Evolutionary conservation across 2,888 invertebrate species (phyloP).

Genomic region (Punctoribates punctum): DNA sequence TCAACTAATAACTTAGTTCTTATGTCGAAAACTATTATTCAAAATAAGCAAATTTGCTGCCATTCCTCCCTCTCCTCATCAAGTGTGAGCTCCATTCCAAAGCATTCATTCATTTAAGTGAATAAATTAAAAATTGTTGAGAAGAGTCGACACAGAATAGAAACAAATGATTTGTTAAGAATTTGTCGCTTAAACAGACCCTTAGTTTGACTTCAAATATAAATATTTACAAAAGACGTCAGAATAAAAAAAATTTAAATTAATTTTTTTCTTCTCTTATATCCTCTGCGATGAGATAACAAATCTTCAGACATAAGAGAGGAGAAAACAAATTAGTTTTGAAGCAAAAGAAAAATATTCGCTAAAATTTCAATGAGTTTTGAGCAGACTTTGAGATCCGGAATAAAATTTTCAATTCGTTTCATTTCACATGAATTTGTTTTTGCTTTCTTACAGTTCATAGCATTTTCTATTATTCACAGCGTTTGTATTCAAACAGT

Average conservation of each 20-base stretch:
- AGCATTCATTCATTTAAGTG: background rate
- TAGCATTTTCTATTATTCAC: too few relatives aligned
- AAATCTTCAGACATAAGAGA: background rate
- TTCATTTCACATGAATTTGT: too few relatives aligned
- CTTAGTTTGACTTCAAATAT: background rate
- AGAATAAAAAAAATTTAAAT: background rate
- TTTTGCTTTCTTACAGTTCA: too few relatives aligned
- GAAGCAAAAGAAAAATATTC: background rate
- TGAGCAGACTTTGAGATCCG: too few relatives aligned
- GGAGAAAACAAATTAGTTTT: background rate
- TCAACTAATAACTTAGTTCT: too few relatives aligned
- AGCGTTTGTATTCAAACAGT: background rate
- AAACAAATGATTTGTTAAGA: background rate
- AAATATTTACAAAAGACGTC: conserved; percentile 6
- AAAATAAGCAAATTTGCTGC: background rate
- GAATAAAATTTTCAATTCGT: too few relatives aligned
- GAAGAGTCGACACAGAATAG: background rate
- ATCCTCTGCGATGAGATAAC: background rate
- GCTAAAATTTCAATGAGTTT: too few relatives aligned
- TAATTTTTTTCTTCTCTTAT: background rate
- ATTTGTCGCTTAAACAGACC: background rate
- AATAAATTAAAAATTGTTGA: background rate
- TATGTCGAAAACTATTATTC: background rate
- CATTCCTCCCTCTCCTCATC: background rate
- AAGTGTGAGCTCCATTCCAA: background rate